Conservation (phyloP, 2,888 invertebrate genomes). For the Platycheirus rosarum region DNA sequence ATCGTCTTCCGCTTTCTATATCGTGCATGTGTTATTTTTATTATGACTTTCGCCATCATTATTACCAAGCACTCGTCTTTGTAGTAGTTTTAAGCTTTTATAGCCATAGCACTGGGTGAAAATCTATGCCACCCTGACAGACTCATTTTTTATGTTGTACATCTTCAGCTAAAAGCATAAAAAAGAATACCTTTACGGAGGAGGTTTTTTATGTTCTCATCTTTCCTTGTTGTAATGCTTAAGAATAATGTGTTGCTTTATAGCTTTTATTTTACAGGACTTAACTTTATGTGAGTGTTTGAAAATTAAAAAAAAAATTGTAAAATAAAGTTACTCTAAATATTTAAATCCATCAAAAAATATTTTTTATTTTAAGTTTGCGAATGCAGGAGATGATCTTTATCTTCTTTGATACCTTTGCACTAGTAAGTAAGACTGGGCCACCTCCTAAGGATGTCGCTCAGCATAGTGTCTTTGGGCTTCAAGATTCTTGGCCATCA, state of each 20-base stretch:
- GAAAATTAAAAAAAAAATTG: too few relatives aligned
- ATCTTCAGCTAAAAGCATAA: too few relatives aligned
- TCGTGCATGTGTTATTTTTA: constrained; percentile 29
- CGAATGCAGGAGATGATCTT: too few relatives aligned
- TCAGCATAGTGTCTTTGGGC: too few relatives aligned
- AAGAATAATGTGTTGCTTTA: neutral
- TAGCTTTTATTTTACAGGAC: neutral
- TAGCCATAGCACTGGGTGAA: constrained; percentile 6
- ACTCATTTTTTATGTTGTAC: constrained; percentile 4
- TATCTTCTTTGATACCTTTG: too few relatives aligned
- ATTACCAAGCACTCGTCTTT: constrained; percentile 19
- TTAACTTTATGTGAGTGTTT: neutral
- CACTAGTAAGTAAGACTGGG: too few relatives aligned
- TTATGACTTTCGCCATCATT: constrained; percentile 31
- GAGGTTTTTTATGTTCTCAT: neutral
- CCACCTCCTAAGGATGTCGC: too few relatives aligned
- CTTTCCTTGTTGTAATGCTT: neutral
- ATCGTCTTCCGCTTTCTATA: neutral
- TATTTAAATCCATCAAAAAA: too few relatives aligned
- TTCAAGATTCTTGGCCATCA: too few relatives aligned
- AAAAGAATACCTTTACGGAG: neutral
- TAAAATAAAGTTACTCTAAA: too few relatives aligned
- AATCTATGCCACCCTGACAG: constrained; percentile 10
- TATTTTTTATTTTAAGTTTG: too few relatives aligned
- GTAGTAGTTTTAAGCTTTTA: constrained; percentile 1